Evolutionary conservation across 2,797 vertebrate species (phyloP), one percentile per base, ranked within the genome.

Genomic region (Zalophus californianus): DNA sequence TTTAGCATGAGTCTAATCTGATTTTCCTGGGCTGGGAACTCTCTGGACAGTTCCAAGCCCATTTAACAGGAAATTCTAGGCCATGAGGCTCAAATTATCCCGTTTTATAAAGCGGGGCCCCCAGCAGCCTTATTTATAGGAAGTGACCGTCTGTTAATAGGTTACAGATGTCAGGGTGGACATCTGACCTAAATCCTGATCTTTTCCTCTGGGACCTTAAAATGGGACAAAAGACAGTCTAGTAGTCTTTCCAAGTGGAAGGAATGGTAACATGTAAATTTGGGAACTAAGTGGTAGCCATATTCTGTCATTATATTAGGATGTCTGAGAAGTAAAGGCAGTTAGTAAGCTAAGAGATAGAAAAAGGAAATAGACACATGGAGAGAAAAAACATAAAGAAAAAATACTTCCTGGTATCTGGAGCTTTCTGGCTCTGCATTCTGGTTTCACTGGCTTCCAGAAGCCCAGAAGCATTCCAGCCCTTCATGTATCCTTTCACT

Each of bases 1-100:
- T 90, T 88, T 60, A 91, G 50, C 29, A 64, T 54, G 11, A 83
- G 38, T 91, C 62, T 90, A 75, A 94, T 90, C n/a, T 91, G 38
- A 94, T 85, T 95, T 96, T 85, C 88, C 38, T 80, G 32, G 44
- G 25, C 32, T 91, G 44, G 83, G 52, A 96, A 82, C 20, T 90
- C 58, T 82, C 58, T 58, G 66, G 41, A 85, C 11, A 77, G 32
- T 84, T 97, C 62, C 3, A 91, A 88, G 79, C 27, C 64, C 41
- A 56, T 25, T 11, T 58, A 70, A 92, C 29, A 94, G 66, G 66
- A 95, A 86, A 90, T 92, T 68, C 29, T 35, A 91, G 90, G 85
- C 60, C 52, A 41, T 6, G 41, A 84, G 73, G n/a, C 15, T 88
- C 44, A 72, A 77, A 88, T n/a, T 64, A 52, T 25, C 41, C 32